Evolutionary conservation across 2,888 invertebrate species (phyloP).

Genomic region (Operophtera brumata): DNA sequence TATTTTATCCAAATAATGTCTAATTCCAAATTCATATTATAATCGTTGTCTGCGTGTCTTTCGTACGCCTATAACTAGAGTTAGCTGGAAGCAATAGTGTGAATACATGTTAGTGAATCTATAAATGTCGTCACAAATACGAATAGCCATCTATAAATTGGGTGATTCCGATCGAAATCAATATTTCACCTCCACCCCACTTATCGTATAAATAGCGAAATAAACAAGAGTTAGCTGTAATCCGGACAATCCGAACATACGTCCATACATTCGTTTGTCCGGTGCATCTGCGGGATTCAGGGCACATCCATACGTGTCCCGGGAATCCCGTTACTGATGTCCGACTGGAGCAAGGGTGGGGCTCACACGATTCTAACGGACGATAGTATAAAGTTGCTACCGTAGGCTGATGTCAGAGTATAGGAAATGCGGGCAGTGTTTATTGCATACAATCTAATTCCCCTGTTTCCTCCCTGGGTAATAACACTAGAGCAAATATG

Average conservation of each 20-base stretch:
- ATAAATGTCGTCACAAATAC: neutral
- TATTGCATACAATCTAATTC: too few relatives aligned
- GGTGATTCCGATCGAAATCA: slow-evolving; percentile 6
- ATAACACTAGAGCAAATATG: too few relatives aligned
- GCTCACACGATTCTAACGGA: neutral
- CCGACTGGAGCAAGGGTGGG: slow-evolving; percentile 7
- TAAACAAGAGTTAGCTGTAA: slow-evolving; percentile 25
- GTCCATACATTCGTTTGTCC: slow-evolving; percentile 24
- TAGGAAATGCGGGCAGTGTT: too few relatives aligned
- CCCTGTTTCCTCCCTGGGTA: too few relatives aligned
- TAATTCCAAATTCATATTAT: too few relatives aligned
- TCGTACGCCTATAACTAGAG: too few relatives aligned
- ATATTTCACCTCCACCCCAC: slow-evolving; percentile 13
- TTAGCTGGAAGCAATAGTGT: too few relatives aligned
- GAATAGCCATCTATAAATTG: neutral
- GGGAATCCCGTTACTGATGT: slow-evolving; percentile 29
- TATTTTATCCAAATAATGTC: too few relatives aligned
- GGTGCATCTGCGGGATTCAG: slow-evolving; percentile 22
- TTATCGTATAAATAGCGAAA: slow-evolving; percentile 22
- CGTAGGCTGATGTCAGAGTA: too few relatives aligned
- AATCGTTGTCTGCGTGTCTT: too few relatives aligned
- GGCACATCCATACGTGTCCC: slow-evolving; percentile 28
- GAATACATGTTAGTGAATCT: too few relatives aligned
- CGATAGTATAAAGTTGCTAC: neutral
- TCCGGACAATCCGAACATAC: slow-evolving; percentile 13